phyloP scores from a whole-genome alignment of 2,113 vertebrate genomes.

The Genyomyrus donnyi region DNA sequence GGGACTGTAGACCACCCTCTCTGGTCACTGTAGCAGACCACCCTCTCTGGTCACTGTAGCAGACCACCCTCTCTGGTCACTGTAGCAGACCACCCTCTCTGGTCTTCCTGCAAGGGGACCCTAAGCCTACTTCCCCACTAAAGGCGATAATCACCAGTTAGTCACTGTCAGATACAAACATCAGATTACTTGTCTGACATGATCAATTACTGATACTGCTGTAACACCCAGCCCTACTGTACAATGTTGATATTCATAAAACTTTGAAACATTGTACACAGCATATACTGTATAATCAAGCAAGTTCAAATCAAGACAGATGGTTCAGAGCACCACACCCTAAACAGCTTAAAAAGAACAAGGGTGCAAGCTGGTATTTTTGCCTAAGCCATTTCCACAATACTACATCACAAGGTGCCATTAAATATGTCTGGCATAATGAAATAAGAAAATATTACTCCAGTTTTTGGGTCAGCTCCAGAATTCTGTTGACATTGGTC shows the following conservation, averaged over 20 bases:
- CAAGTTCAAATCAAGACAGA: background rate
- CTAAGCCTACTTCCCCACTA: background rate
- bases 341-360: background rate
- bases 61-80: too few species aligned
- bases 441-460: background rate
- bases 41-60: too few species aligned
- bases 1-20: background rate
- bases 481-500: background rate
- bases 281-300: background rate
- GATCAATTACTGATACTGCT: background rate
- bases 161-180: background rate
- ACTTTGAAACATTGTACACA: background rate
- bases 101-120: background rate
- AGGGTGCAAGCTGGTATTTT: background rate
- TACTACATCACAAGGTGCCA: background rate
- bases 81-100: background rate
- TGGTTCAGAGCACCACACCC: background rate
- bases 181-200: background rate
- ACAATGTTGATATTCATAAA: background rate
- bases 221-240: background rate
- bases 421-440: background rate
- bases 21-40: too few species aligned
- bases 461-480: background rate
- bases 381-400: background rate
- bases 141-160: background rate